These are phyloP conservation scores for Phrynosoma platyrhinos DNA, from an alignment of 2,113 vertebrate genomes.

Conservation along the genomic window DNA sequence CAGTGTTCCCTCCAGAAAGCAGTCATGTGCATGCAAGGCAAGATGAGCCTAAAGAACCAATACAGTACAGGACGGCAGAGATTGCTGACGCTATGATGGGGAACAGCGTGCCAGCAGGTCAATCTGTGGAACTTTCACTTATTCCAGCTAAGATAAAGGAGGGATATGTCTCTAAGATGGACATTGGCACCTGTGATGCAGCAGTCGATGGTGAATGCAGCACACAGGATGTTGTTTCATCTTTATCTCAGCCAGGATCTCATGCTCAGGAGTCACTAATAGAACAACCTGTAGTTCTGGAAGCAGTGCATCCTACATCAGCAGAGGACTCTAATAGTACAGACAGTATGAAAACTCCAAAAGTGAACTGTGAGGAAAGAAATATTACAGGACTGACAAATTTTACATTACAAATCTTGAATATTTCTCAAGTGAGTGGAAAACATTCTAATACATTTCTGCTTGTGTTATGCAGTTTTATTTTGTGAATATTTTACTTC, in stretches of 20 bases:
- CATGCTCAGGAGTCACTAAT: conserved; percentile 48
- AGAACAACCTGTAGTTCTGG: conserved; percentile 66
- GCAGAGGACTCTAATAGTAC: conserved; percentile 84
- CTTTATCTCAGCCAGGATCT: not conserved
- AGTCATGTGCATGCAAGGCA: not conserved
- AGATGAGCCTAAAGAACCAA: conserved; percentile 16
- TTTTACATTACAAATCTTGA: conserved; percentile 87
- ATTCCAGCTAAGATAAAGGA: conserved; percentile 80
- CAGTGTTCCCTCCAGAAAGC: not conserved
- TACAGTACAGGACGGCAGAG: conserved; percentile 82
- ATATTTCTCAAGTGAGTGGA: conserved; percentile 86
- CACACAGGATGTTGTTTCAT: conserved; percentile 23
- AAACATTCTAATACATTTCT: not conserved
- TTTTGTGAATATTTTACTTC: not conserved
- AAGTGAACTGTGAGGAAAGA: conserved; percentile 91
- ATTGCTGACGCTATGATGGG: conserved; percentile 85
- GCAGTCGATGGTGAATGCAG: conserved; percentile 23
- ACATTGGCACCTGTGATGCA: conserved; percentile 63
- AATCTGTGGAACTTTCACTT: conserved; percentile 79
- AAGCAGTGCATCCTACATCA: conserved; percentile 60
- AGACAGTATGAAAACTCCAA: conserved; percentile 84
- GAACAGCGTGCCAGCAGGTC: conserved; percentile 65
- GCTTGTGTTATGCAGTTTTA: not conserved
- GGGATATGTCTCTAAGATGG: conserved; percentile 54
- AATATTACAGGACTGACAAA: conserved; percentile 80